These are phyloP conservation scores for Picathartes gymnocephalus DNA, from an alignment of 2,113 vertebrate species.

Conservation along the genomic window DNA sequence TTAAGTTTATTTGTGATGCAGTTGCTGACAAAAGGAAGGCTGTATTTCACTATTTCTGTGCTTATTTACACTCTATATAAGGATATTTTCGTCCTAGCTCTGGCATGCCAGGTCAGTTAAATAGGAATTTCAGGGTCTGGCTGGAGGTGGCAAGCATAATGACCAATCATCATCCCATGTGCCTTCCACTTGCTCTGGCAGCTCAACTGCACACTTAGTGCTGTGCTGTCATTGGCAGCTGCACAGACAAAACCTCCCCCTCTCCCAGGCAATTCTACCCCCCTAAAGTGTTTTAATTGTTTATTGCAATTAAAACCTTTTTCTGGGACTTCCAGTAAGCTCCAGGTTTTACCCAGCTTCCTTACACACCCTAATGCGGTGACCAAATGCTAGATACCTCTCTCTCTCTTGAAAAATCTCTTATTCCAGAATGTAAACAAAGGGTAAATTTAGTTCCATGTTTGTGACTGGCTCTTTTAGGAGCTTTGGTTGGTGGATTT, in stretches of 20 bases:
- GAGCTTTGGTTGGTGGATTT: not conserved
- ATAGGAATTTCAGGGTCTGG: slow-evolving; percentile 10
- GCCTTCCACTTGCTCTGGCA: not conserved
- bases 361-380: not conserved
- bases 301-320: not conserved
- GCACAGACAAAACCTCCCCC: not conserved
- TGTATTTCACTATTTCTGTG: slow-evolving; percentile 12
- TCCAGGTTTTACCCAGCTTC: not conserved
- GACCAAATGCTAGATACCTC: not conserved
- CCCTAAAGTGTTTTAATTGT: not conserved
- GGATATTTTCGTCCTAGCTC: not conserved
- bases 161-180: not conserved
- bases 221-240: not conserved
- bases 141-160: slow-evolving; percentile 12
- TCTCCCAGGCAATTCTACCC: not conserved
- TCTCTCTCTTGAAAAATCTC: not conserved
- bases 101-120: not conserved
- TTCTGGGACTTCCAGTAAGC: not conserved
- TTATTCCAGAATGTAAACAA: not conserved
- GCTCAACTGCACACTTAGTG: not conserved
- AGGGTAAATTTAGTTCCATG: not conserved
- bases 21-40: not conserved
- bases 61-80: slow-evolving; percentile 36
- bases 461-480: not conserved
- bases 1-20: slow-evolving; percentile 15